Evolutionary conservation across 2,113 vertebrate genomes (phyloP).

Genomic region (Phalacrocorax brasilianus): DNA sequence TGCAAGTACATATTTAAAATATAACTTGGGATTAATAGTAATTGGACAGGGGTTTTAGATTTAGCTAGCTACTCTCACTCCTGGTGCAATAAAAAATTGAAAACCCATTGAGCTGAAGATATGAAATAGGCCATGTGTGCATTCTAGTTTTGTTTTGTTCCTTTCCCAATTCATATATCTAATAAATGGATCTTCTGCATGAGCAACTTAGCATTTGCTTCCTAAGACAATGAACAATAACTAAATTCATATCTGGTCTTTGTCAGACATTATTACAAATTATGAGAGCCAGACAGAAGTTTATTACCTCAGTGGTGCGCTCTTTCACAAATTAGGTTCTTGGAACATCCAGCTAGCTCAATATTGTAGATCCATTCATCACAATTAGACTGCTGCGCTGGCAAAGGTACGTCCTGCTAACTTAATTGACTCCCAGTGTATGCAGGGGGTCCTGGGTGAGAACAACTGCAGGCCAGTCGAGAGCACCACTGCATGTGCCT

Average conservation of each 20-base stretch:
- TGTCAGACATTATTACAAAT: constrained; percentile 57
- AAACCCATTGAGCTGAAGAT: not conserved
- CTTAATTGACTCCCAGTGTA: not conserved
- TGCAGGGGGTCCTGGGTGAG: not conserved
- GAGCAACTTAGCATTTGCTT: constrained; percentile 39
- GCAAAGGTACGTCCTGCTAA: not conserved
- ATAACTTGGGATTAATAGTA: not conserved
- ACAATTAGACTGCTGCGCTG: constrained; percentile 35
- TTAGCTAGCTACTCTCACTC: not conserved
- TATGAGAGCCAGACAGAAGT: constrained; percentile 36
- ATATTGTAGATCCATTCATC: not conserved
- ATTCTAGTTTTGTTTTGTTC: not conserved
- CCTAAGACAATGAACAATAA: constrained; percentile 36
- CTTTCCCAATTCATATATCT: constrained; percentile 42
- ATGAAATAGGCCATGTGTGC: not conserved
- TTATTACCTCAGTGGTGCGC: constrained; percentile 34
- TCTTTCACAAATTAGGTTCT: constrained; percentile 46
- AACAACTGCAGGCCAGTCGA: not conserved
- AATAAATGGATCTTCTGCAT: constrained; percentile 42
- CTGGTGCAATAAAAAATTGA: not conserved
- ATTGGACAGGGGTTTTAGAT: not conserved
- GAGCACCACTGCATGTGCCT: not conserved
- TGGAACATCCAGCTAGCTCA: constrained; percentile 4
- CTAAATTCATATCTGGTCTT: constrained; percentile 44
- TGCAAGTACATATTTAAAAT: not conserved